Base-by-base conservation (phyloP, 2,113 vertebrate genomes). In the Struthio camelus region DNA sequence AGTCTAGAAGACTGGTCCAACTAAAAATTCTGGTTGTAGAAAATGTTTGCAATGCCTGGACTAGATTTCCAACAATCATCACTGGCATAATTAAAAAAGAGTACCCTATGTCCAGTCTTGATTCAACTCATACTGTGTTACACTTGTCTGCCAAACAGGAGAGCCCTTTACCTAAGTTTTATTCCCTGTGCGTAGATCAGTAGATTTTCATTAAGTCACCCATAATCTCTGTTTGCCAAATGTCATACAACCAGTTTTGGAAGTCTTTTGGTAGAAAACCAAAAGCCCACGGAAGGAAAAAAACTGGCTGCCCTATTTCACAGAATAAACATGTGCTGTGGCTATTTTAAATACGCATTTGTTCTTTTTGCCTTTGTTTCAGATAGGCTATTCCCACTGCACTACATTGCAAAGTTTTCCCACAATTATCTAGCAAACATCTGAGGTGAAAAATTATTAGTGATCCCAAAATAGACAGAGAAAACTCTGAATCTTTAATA, bases 401-500 rank as follows among this genome's bases (percentile, higher is more conserved):
- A 16, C 36, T 30, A 15, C 28, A 46, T 9, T 53, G 61, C 32
- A n/a, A 64, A 75, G 54, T 14, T 56, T 48, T 70, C 62, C 66
- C 32, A 42, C 54, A 79, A 44, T 54, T 58, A 62, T 48, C 5
- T 17, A 34, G 54, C 32, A 51, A 84, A 64, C 73, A 69, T 18
- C 42, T 56, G 15, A 51, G 25, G 62, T 1, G 3, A 73, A 62
- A 64, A 69, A 51, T 15, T 44, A 54, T 56, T 23, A 12, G 12
- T 40, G 73, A 79, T 64, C 61, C n/a, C 79, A 75, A 36, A n/a
- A 40, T 1, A 82, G 40, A 10, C 54, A 58, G 48, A 67, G 51
- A 69, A 80, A 48, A 36, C 40, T 56, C 81, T 90, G 73, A 75
- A 64, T 84, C 42, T 91, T 84, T 87, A 80, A 91, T 58, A 79